These are phyloP conservation scores for Kuschelorhynchus macadamiae DNA, from an alignment of 2,888 invertebrate species.

Conservation along the genomic window DNA sequence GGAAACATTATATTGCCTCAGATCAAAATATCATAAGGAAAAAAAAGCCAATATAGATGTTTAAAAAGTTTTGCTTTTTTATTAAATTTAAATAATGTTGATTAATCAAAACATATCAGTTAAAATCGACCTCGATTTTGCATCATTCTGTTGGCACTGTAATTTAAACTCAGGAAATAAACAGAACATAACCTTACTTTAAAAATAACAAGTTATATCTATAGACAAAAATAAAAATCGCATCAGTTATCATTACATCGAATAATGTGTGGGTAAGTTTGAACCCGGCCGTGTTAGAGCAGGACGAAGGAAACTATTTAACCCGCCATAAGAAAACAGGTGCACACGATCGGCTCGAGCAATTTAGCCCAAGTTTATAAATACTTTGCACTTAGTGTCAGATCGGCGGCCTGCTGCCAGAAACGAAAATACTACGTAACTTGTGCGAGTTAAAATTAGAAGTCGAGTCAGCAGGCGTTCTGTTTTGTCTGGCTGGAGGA, in stretches of 20 bases:
- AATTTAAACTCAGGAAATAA: too few species aligned
- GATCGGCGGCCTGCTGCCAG: constrained; percentile 32
- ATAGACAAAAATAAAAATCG: background rate
- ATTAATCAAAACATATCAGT: too few species aligned
- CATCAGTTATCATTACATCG: background rate
- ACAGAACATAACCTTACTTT: too few species aligned
- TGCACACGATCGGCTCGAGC: constrained; percentile 33
- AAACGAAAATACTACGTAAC: constrained; percentile 44
- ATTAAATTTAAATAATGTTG: too few species aligned
- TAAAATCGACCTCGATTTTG: too few species aligned
- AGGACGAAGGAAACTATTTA: constrained; percentile 13
- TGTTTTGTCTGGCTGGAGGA: constrained; percentile 45
- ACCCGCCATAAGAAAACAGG: constrained; percentile 23
- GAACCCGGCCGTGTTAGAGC: background rate
- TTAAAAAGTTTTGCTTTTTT: too few species aligned
- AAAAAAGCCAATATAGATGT: too few species aligned
- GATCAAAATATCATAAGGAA: too few species aligned
- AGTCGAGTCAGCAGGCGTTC: constrained; percentile 31
- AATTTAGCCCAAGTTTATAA: constrained; percentile 40
- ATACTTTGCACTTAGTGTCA: constrained; percentile 37
- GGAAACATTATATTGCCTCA: too few species aligned
- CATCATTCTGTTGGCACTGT: too few species aligned
- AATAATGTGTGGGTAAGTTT: background rate
- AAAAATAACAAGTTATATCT: too few species aligned
- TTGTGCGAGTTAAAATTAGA: constrained; percentile 40